A percentile compares a stretch with the other conserved stretches of the same genome.
Evolutionary conservation across 2,797 vertebrate genomes (phyloP).

Genomic region (Poecilia picta): DNA sequence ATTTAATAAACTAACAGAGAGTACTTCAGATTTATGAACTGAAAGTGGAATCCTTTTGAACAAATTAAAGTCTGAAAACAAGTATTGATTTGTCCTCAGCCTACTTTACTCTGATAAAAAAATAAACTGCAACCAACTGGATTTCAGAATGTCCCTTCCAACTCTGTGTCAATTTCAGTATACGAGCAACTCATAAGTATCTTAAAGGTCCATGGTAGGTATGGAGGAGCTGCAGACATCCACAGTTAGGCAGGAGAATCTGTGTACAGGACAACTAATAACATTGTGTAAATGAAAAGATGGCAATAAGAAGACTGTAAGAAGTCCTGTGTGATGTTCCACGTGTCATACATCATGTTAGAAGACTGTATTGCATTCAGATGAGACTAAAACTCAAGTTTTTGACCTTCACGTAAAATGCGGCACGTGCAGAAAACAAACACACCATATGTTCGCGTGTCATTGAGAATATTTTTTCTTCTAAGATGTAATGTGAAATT

Average conservation of each 20-base stretch:
- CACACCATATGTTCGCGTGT: not conserved
- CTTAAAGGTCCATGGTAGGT: not conserved
- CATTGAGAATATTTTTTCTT: not conserved
- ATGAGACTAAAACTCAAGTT: not conserved
- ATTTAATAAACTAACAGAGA: not conserved
- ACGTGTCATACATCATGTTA: not conserved
- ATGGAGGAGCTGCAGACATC: not conserved
- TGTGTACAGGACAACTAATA: not conserved
- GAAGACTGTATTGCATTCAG: not conserved
- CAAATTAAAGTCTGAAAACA: not conserved
- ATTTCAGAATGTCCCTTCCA: not conserved
- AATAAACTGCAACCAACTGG: not conserved
- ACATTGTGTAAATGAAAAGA: not conserved
- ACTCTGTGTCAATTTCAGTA: not conserved
- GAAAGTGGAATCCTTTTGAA: not conserved
- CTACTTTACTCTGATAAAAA: not conserved
- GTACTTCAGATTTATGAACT: not conserved
- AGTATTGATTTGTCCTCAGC: not conserved
- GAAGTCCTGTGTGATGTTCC: not conserved
- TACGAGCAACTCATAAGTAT: not conserved
- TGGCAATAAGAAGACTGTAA: not conserved
- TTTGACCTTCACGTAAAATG: not conserved
- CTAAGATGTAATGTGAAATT: not conserved
- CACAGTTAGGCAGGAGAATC: not conserved
- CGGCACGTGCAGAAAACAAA: not conserved